These are phyloP conservation scores for Drosophila subobscura DNA, from an alignment of 1,140 invertebrate genomes.

Conservation along the genomic window DNA sequence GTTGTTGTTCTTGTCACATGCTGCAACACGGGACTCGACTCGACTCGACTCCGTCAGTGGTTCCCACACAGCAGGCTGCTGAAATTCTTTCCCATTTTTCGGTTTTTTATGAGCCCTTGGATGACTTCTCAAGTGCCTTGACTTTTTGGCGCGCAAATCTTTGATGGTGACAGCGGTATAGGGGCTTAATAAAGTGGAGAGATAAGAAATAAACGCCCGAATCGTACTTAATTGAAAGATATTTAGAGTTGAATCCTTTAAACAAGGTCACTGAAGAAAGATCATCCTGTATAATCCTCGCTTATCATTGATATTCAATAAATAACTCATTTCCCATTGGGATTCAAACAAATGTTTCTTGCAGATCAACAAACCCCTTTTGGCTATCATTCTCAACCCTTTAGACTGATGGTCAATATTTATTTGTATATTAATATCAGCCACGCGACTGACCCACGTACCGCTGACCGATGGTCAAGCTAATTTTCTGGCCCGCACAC, in stretches of 20 bases:
- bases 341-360: conserved; percentile 1
- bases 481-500: conserved; percentile 52
- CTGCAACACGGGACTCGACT: conserved; percentile 54
- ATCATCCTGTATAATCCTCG: too few species aligned
- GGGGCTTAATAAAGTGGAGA: conserved; percentile 26
- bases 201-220: conserved; percentile 17
- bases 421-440: conserved; percentile 75
- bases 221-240: too few species aligned
- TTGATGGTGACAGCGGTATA: conserved; percentile 36
- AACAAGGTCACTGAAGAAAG: too few species aligned
- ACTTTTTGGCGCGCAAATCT: conserved; percentile 47
- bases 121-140: conserved; percentile 64
- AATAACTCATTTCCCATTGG: too few species aligned
- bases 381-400: conserved; percentile 25
- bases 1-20: conserved; percentile 66
- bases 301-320: too few species aligned
- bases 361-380: conserved; percentile 28
- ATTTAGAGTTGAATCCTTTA: too few species aligned
- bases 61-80: conserved; percentile 79
- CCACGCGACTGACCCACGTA: conserved; percentile 64
- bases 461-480: conserved; percentile 72
- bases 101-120: conserved; percentile 51
- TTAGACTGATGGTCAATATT: conserved; percentile 66
- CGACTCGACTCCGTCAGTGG: conserved; percentile 31
- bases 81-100: conserved; percentile 39